phyloP scores from a whole-genome alignment of 2,113 vertebrate genomes.

The Anguilla rostrata region DNA sequence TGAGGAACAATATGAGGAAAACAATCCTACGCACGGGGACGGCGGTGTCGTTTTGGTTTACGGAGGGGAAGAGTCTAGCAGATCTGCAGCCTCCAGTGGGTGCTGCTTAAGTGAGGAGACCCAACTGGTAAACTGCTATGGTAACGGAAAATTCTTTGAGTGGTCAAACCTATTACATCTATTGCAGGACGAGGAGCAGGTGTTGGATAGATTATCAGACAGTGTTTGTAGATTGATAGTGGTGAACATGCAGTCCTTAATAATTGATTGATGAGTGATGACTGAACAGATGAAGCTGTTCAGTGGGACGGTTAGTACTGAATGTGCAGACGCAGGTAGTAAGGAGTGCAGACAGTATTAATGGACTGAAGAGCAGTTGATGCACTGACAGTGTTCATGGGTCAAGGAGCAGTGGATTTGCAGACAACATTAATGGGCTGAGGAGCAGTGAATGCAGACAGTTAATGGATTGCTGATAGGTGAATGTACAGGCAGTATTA shows the following conservation, averaged over 20 bases:
- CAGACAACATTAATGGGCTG: not conserved
- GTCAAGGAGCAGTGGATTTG: not conserved
- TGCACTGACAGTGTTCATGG: not conserved
- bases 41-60: not conserved
- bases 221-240: not conserved
- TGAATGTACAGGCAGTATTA: not conserved
- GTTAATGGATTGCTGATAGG: not conserved
- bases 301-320: not conserved
- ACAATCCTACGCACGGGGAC: not conserved
- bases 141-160: not conserved
- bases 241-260: not conserved
- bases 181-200: not conserved
- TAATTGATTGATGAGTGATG: not conserved
- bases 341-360: not conserved
- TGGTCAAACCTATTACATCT: not conserved
- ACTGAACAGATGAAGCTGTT: conserved; percentile 1
- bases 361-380: not conserved
- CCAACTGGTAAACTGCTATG: not conserved
- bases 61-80: not conserved
- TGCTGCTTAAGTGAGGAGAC: not conserved
- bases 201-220: not conserved
- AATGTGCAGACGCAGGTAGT: not conserved
- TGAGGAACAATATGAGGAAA: not conserved
- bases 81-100: not conserved
- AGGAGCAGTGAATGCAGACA: not conserved